Evolutionary conservation across 2,888 invertebrate genomes (phyloP).

Genomic region (Scotopteryx bipunctaria): DNA sequence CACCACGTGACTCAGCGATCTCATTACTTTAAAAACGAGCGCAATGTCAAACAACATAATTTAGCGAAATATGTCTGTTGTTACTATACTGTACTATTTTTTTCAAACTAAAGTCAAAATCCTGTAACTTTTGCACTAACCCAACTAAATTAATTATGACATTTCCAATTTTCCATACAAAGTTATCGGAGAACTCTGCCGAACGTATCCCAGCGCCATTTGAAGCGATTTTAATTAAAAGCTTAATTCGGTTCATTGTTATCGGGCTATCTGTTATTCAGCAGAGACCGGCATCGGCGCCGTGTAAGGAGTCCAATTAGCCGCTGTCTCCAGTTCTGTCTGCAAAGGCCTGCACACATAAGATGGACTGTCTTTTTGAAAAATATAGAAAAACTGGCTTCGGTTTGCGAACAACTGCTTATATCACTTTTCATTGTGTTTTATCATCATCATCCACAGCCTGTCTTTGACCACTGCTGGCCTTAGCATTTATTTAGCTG

Average conservation of each 20-base stretch:
- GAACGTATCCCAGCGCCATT: conserved; percentile 15
- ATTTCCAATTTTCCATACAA: background rate
- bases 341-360: conserved; percentile 3
- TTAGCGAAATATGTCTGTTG: too few species aligned
- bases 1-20: too few species aligned
- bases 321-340: conserved; percentile 37
- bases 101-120: too few species aligned
- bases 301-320: conserved; percentile 35
- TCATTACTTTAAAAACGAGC: too few species aligned
- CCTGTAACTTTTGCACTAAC: background rate
- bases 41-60: too few species aligned
- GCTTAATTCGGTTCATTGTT: conserved; percentile 32
- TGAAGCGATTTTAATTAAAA: conserved; percentile 33
- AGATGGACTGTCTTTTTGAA: background rate
- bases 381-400: too few species aligned
- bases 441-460: too few species aligned
- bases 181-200: conserved; percentile 6
- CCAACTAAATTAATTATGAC: background rate
- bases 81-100: too few species aligned
- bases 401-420: too few species aligned
- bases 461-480: too few species aligned
- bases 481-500: too few species aligned
- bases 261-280: conserved; percentile 13
- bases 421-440: too few species aligned
- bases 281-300: conserved; percentile 17